Evolutionary conservation across 1,140 invertebrate species (phyloP).

Genomic region (Papilio aristodemus): DNA sequence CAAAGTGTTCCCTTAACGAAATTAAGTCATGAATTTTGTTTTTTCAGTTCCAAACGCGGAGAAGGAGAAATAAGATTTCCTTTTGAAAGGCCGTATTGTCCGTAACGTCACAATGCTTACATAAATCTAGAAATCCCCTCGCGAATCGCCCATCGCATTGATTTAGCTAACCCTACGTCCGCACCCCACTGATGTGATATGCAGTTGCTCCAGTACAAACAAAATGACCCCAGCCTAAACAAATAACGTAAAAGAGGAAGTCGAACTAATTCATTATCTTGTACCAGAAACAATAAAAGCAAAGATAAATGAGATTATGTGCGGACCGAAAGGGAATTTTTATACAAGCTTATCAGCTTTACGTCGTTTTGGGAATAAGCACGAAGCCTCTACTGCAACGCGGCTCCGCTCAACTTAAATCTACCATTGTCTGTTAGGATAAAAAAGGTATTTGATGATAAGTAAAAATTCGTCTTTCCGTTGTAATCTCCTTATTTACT

Average conservation of each 20-base stretch:
- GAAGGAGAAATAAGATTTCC: slow-evolving; percentile 47
- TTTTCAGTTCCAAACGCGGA: slow-evolving; percentile 38
- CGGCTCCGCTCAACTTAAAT: slow-evolving; percentile 56
- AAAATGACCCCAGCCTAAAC: slow-evolving; percentile 62
- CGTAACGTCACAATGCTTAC: slow-evolving; percentile 48
- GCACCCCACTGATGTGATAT: slow-evolving; percentile 51
- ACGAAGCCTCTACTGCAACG: slow-evolving; percentile 51
- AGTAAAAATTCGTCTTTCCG: slow-evolving; percentile 42
- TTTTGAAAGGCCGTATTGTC: slow-evolving; percentile 40
- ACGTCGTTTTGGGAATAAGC: slow-evolving; percentile 63
- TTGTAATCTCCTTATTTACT: slow-evolving; percentile 64
- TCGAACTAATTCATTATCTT: slow-evolving; percentile 71
- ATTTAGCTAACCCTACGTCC: slow-evolving; percentile 64
- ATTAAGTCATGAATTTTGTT: slow-evolving; percentile 47
- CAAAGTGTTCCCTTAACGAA: slow-evolving; percentile 59
- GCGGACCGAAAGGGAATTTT: slow-evolving; percentile 66
- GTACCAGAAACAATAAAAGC: slow-evolving; percentile 65
- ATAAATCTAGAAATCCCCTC: slow-evolving; percentile 68
- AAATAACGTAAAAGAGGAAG: slow-evolving; percentile 67
- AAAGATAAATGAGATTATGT: slow-evolving; percentile 64
- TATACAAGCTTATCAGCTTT: slow-evolving; percentile 64
- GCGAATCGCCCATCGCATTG: slow-evolving; percentile 60
- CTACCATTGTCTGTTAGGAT: slow-evolving; percentile 62
- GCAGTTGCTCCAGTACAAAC: slow-evolving; percentile 65
- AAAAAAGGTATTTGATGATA: slow-evolving; percentile 56